Evolutionary conservation across 2,888 invertebrate genomes (phyloP), one percentile per base, ranked within the genome.

Genomic region (Lithophane socia): DNA sequence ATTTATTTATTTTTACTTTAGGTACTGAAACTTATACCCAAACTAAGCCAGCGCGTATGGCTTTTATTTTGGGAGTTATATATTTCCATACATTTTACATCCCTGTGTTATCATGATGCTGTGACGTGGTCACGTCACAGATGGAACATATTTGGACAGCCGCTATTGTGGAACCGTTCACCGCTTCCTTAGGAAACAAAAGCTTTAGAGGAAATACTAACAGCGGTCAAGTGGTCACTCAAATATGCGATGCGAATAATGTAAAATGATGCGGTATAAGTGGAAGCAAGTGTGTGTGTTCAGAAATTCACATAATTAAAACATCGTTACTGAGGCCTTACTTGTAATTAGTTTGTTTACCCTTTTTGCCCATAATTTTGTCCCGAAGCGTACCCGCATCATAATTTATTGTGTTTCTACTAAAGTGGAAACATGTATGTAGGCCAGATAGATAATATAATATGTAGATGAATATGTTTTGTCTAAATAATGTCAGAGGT

Each of bases 351-450:
- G 81, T 82, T 86, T 83, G 80, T 84, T 85, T 78, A 79, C 79
- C 83, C 85, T 76, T 86, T 88, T 85, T 86, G 77, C 77, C 70
- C 74, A 76, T 76, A 78, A 85, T 80, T 79, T 80, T 74, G 70
- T 69, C 49, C 79, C 68, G 47, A 67, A 71, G 82, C 75, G 69
- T 56, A 78, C 84, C 82, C 84, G 68, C 76, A 75, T 86, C 80
- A 89, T 86, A 88, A 89, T 88, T 85, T 86, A 88, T 87, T 84
- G 86, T 80, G 74, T 80, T 77, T 65, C 67, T 78, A 73, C 72
- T 77, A 68, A 81, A 83, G 67, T 73, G 63, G 69, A 24, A 75
- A 65, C 73, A 60, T 77, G 66, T n/a, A 68, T n/a, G 24, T 64
- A 68, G 44, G 44, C 21, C 49, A 13, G 47, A 29, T 29, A 29